Percentiles rank a stretch among this genome's conserved stretches.
These are phyloP conservation scores for Cryptomyrus ogoouensis DNA, from an alignment of 2,113 vertebrate species.

Conservation along the genomic window DNA sequence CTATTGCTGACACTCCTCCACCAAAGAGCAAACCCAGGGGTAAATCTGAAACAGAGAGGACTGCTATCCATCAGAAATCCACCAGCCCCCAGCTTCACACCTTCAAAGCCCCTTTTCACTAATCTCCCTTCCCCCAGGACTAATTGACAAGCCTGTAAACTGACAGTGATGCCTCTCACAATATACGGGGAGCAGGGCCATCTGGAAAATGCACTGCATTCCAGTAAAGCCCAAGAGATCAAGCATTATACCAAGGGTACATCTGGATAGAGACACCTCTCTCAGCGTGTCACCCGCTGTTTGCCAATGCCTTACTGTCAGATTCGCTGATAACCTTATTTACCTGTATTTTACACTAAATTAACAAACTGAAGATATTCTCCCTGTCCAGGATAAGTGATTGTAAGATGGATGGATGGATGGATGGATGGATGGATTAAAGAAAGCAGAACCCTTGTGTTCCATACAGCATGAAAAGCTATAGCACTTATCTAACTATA, in stretches of 20 bases:
- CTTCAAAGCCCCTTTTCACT: neutral
- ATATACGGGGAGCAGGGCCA: neutral
- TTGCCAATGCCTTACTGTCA: neutral
- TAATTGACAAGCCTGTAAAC: neutral
- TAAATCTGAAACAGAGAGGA: neutral
- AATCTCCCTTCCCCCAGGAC: neutral
- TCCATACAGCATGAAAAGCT: neutral
- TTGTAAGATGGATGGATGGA: neutral
- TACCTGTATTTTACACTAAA: neutral
- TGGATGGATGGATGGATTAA: neutral
- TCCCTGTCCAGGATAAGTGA: neutral
- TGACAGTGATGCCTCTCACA: neutral
- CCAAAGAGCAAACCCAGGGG: neutral
- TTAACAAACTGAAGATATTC: neutral
- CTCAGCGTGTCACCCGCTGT: neutral
- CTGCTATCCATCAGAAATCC: neutral
- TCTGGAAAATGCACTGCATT: neutral
- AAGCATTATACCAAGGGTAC: neutral
- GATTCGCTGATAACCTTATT: neutral
- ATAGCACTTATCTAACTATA: neutral
- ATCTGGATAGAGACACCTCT: neutral
- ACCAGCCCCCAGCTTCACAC: neutral
- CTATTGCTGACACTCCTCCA: neutral
- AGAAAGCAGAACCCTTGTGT: neutral
- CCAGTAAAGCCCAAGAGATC: neutral